Conservation (phyloP, 2,888 invertebrate genomes). For the Neria commutata region DNA sequence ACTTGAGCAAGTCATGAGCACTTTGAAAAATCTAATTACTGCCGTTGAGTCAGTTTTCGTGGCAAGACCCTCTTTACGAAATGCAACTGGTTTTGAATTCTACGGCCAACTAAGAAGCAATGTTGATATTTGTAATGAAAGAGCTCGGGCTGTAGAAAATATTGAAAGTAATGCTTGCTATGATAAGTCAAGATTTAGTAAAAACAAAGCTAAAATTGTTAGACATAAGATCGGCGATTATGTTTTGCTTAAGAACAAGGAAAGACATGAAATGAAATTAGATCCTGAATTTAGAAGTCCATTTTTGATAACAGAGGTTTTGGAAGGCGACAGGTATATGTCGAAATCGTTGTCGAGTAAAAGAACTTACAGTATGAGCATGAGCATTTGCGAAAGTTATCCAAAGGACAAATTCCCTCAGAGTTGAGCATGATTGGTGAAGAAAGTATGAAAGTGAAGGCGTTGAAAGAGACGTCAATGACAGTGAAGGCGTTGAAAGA, state of each 20-base stretch:
- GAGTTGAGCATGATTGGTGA: not conserved
- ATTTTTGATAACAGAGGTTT: not conserved
- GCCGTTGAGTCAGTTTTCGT: no score
- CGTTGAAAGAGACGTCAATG: no score
- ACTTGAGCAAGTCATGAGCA: conserved; percentile 23
- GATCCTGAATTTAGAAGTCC: conserved; percentile 21
- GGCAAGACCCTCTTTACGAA: no score
- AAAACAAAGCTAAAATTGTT: conserved; percentile 13
- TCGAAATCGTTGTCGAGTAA: conserved; percentile 1
- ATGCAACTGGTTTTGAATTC: no score
- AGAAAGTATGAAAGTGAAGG: not conserved
- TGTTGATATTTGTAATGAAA: no score
- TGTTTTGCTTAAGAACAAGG: conserved; percentile 21
- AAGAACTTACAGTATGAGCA: not conserved
- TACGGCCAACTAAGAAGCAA: no score
- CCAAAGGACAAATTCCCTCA: not conserved
- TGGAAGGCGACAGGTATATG: conserved; percentile 1
- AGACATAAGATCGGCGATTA: conserved; percentile 16
- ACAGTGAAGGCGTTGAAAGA: no score
- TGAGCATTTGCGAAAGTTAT: not conserved
- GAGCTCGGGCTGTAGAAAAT: conserved; percentile 4
- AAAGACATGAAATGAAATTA: conserved; percentile 21
- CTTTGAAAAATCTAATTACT: conserved; percentile 17
- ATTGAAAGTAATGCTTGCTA: conserved; percentile 9
- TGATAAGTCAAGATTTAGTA: conserved; percentile 12